Evolutionary conservation across 2,797 vertebrate genomes (phyloP).

Genomic region (Iguana delicatissima): DNA sequence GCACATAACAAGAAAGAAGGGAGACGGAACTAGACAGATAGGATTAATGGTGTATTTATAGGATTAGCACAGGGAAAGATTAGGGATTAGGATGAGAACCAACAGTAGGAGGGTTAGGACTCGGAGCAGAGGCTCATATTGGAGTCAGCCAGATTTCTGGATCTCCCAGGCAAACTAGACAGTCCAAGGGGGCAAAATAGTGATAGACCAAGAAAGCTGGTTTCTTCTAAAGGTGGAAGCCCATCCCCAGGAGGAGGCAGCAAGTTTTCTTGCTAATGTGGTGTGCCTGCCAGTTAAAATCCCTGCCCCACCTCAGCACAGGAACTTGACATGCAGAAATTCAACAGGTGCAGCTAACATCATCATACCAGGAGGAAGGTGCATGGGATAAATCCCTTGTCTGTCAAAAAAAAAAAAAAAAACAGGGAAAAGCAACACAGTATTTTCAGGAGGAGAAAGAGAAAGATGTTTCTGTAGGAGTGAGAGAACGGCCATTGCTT

Average conservation of each 20-base stretch:
- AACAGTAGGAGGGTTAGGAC: rapidly evolving
- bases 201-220: rapidly evolving
- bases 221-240: neutral
- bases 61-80: slow-evolving; percentile 63
- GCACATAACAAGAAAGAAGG: slow-evolving; percentile 1
- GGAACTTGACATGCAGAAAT: neutral
- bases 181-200: neutral
- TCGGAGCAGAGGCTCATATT: neutral
- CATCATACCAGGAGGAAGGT: neutral
- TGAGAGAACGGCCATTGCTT: no score
- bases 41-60: slow-evolving; percentile 66
- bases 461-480: no score
- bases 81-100: slow-evolving; percentile 35
- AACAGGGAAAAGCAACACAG: neutral
- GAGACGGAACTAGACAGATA: slow-evolving; percentile 12
- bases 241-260: rapidly evolving
- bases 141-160: no score
- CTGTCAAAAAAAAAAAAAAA: neutral
- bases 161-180: neutral
- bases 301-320: neutral
- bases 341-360: neutral
- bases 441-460: neutral
- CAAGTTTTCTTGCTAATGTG: rapidly evolving
- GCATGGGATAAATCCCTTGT: neutral
- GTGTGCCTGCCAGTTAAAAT: neutral